Evolutionary conservation across 2,888 invertebrate genomes (phyloP), one percentile per base, ranked within the genome.

Genomic region (Teleiodes luculella): DNA sequence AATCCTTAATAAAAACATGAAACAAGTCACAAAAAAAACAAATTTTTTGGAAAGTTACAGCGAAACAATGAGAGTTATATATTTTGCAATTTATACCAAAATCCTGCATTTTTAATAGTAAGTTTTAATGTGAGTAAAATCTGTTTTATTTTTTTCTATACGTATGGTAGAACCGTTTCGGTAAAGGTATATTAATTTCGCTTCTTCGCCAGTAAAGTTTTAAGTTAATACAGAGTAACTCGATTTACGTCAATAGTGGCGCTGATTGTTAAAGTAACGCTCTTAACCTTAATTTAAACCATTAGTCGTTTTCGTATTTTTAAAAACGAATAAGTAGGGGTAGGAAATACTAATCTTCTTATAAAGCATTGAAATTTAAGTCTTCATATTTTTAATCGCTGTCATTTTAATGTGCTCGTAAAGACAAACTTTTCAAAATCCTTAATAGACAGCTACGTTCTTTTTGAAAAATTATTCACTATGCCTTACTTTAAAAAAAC

Each of bases 81-180:
- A 70, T 78, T 80, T 81, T 85, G 86, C 86, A 88, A 88, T 88
- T 78, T 86, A 89, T 86, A 89, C 88, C 88, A 89, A 89, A 89
- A 86, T 86, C 81, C 81, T 87, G 89, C 88, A 89, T 89, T 88
- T 87, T 81, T 87, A 80, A 82, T 85, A 72, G 67, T 87, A 89
- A 88, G 84, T 73, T 68, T 65, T 77, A 72, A 83, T 87, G 86
- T 86, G 86, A 86, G 85, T 86, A 74, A 72, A 57, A 58, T 68
- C 71, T 43, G 43, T 28, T 43, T 43, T 43, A 43, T 43, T 43
- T 43, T n/a, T 77, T 72, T 75, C 72, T 70, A 41, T 64, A 58
- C 60, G 66, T 70, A 70, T 71, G 66, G 66, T 71, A 71, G 64
- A 70, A 66, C 67, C 64, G 67, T 68, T 73, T 70, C 67, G 59